A percentile compares a stretch with the other conserved stretches of the same genome.
phyloP scores from a whole-genome alignment of 2,113 vertebrate genomes.

The Triplophysa rosa region DNA sequence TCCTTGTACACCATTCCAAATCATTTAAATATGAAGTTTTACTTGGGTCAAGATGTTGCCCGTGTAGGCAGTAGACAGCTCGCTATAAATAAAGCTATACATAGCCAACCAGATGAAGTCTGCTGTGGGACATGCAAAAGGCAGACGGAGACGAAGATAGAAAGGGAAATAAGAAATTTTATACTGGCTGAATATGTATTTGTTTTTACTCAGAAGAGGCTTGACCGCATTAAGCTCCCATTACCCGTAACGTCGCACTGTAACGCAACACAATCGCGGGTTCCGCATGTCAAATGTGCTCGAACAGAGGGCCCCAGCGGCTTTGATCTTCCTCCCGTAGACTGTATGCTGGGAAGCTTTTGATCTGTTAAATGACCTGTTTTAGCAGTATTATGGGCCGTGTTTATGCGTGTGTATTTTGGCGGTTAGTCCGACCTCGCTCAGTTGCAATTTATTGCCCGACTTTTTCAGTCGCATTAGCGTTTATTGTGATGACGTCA shows the following conservation, averaged over 20 bases:
- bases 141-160: neutral
- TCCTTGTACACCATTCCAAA: neutral
- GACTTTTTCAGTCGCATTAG: slow-evolving; percentile 13
- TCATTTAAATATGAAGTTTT: slow-evolving; percentile 1
- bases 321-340: slow-evolving; percentile 49
- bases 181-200: neutral
- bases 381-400: neutral
- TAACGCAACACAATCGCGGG: neutral
- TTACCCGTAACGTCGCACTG: slow-evolving; percentile 3
- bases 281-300: slow-evolving; percentile 16
- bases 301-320: slow-evolving; percentile 21
- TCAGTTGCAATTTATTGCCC: slow-evolving; percentile 12
- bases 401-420: slow-evolving; percentile 18
- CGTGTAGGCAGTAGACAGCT: neutral
- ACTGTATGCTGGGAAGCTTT: slow-evolving; percentile 35
- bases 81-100: neutral
- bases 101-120: slow-evolving; percentile 1
- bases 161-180: neutral
- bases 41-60: neutral
- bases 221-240: slow-evolving; percentile 17
- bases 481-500: slow-evolving; percentile 25
- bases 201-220: slow-evolving; percentile 39
- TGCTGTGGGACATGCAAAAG: slow-evolving; percentile 1
- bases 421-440: neutral
- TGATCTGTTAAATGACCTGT: slow-evolving; percentile 43